Evolutionary conservation across 1,140 invertebrate species (phyloP), one percentile per base, ranked within the genome.

Genomic region (Eumeta japonica): DNA sequence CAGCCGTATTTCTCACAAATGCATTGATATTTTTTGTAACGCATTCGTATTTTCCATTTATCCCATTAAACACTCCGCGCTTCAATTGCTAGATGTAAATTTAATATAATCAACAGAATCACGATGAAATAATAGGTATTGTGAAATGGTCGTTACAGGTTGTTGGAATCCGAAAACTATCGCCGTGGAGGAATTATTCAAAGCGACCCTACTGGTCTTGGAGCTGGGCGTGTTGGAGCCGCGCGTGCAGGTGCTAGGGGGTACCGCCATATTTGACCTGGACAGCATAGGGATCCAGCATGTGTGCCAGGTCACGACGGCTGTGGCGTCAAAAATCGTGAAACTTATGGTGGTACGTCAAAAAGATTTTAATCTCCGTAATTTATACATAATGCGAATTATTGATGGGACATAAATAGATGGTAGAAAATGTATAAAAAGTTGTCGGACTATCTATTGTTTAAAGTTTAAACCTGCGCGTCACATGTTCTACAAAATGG

Each of bases 221-320:
- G 87, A 91, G 52, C 55, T 89, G 1, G 87, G 87, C 0, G 73
- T 87, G 15, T 43, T 90, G 32, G 88, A 91, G 52, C 85, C 82
- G 1, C 76, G 79, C 9, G 81, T 82, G 0, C 88, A 90, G 59
- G 83, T 90, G n/a, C 60, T 88, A 2, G 88, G 88, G 0, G 88
- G 86, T 1, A 76, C 87, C 3, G 85, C 81, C 3, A 78, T 90
- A 16, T 89, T 89, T 38, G 88, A 91, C 58, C 58, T 90, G 3
- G 79, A 81, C 41, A 81, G 83, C 29, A 78, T 91, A 20, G 79
- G 81, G 0, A 76, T 88, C 43, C 70, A 82, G 24, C 88, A 90
- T 44, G 81, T 82, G 0, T 83, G 84, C 77, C 80, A 87, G 37
- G 67, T 89, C 37, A 88, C 87, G 16, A 87, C 88, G 0, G 78